Conservation (phyloP, 2,888 invertebrate species). For the Linyphia triangularis region DNA sequence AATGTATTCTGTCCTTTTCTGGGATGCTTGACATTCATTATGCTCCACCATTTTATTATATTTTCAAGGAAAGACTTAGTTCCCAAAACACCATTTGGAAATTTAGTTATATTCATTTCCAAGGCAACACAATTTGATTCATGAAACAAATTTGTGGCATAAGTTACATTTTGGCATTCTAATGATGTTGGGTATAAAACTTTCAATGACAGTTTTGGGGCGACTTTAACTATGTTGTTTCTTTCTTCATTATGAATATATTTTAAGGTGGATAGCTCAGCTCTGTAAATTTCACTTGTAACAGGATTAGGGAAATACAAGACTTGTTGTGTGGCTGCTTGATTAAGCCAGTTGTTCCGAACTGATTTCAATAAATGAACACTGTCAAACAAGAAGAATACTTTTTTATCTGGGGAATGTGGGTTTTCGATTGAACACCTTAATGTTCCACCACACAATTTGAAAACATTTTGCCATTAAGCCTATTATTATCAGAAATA, state of each 20-base stretch:
- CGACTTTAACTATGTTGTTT: not conserved
- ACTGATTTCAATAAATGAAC: conserved; percentile 13
- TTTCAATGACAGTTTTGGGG: conserved; percentile 8
- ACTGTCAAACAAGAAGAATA: conserved; percentile 11
- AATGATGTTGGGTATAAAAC: not conserved
- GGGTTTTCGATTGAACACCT: no score
- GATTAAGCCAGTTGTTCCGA: conserved; percentile 15
- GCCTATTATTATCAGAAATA: conserved; percentile 11
- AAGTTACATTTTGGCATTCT: not conserved
- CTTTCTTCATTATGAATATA: not conserved
- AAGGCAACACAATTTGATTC: not conserved
- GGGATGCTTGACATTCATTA: not conserved
- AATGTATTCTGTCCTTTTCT: not conserved
- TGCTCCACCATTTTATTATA: not conserved
- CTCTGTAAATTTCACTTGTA: not conserved
- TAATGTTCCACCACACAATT: no score
- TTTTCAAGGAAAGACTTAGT: not conserved
- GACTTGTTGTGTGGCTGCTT: not conserved
- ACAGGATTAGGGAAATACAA: conserved; percentile 4
- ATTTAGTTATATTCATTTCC: not conserved
- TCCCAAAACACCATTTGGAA: not conserved
- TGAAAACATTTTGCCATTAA: conserved; percentile 13
- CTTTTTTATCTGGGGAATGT: not conserved
- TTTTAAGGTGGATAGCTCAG: not conserved
- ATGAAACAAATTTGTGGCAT: conserved; percentile 21